Percentiles rank a stretch among this genome's conserved stretches.
phyloP scores from a whole-genome alignment of 2,797 vertebrate genomes.

The Hippoglossus hippoglossus region DNA sequence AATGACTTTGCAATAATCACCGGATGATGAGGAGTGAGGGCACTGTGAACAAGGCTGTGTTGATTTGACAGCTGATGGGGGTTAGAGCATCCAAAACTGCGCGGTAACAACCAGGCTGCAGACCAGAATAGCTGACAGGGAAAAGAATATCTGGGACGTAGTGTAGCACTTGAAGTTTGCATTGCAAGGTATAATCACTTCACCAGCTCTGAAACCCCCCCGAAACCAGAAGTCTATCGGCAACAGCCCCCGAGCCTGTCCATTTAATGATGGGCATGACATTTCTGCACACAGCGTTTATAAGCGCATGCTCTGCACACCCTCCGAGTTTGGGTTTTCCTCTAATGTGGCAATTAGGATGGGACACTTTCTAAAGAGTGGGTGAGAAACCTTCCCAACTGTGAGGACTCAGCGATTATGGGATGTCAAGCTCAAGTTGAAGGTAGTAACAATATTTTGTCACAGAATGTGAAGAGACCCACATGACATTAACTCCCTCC shows the following conservation, averaged over 20 bases:
- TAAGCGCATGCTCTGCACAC: slow-evolving; percentile 66
- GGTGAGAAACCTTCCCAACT: slow-evolving; percentile 49
- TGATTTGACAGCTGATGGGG: slow-evolving; percentile 58
- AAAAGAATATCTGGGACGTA: slow-evolving; percentile 1
- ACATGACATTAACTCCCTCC: slow-evolving; percentile 4
- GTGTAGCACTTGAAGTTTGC: slow-evolving; percentile 34
- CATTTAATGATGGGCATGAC: slow-evolving; percentile 69
- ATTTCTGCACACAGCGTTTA: slow-evolving; percentile 67
- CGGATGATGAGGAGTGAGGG: slow-evolving; percentile 50
- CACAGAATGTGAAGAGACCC: slow-evolving; percentile 4
- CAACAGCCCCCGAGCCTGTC: slow-evolving; percentile 24
- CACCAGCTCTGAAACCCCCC: slow-evolving; percentile 15
- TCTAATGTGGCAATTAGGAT: slow-evolving; percentile 72
- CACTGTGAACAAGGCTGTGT: slow-evolving; percentile 41
- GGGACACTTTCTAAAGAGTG: slow-evolving; percentile 49
- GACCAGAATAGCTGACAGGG: slow-evolving; percentile 59
- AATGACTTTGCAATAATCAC: slow-evolving; percentile 59
- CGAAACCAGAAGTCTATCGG: slow-evolving; percentile 28
- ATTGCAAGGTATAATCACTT: slow-evolving; percentile 41
- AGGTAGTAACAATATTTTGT: slow-evolving; percentile 21
- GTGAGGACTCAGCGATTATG: slow-evolving; percentile 32
- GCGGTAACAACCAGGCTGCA: slow-evolving; percentile 55
- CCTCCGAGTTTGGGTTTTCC: slow-evolving; percentile 50
- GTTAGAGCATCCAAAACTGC: slow-evolving; percentile 53
- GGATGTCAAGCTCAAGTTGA: slow-evolving; percentile 45